Percentiles rank a stretch among this genome's conserved stretches.
Evolutionary conservation across 1,140 invertebrate species (phyloP).

Genomic region (Ceratina australensis): DNA sequence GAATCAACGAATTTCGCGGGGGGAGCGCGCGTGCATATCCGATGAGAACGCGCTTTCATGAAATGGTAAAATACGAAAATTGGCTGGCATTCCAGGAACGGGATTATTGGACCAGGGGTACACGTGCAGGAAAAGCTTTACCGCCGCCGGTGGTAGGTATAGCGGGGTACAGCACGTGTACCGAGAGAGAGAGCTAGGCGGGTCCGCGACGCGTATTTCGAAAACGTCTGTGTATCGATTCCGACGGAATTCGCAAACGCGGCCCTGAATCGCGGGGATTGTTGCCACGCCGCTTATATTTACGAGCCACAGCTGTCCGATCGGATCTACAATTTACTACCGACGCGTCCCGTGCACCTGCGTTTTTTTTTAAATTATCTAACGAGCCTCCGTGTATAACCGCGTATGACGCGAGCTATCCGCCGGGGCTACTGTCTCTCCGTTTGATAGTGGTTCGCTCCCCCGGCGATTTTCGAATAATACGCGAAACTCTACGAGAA

Average conservation of each 20-base stretch:
- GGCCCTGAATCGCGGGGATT: slow-evolving; percentile 26
- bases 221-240: slow-evolving; percentile 56
- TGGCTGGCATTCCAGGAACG: slow-evolving; percentile 20
- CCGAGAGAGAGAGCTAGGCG: not conserved
- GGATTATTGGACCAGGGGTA: slow-evolving; percentile 39
- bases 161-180: slow-evolving; percentile 2
- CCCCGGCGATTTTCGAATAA: no score
- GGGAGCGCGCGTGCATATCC: slow-evolving; percentile 5
- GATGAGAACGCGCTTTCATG: not conserved
- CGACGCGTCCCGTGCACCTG: slow-evolving; percentile 37
- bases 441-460: no score
- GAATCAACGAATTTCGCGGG: slow-evolving; percentile 18
- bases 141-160: no score
- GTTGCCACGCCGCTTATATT: slow-evolving; percentile 37
- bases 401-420: slow-evolving; percentile 23
- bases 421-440: not conserved
- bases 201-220: not conserved
- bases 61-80: slow-evolving; percentile 47
- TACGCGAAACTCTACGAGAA: no score
- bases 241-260: slow-evolving; percentile 55
- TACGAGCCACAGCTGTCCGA: slow-evolving; percentile 48
- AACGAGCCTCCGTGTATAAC: slow-evolving; percentile 18
- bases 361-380: slow-evolving; percentile 43
- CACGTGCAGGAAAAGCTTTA: slow-evolving; percentile 22
- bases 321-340: slow-evolving; percentile 47